Percentiles rank a stretch among this genome's conserved stretches.
These are phyloP conservation scores for Cettia cetti DNA, from an alignment of 2,113 vertebrate genomes.

Conservation along the genomic window DNA sequence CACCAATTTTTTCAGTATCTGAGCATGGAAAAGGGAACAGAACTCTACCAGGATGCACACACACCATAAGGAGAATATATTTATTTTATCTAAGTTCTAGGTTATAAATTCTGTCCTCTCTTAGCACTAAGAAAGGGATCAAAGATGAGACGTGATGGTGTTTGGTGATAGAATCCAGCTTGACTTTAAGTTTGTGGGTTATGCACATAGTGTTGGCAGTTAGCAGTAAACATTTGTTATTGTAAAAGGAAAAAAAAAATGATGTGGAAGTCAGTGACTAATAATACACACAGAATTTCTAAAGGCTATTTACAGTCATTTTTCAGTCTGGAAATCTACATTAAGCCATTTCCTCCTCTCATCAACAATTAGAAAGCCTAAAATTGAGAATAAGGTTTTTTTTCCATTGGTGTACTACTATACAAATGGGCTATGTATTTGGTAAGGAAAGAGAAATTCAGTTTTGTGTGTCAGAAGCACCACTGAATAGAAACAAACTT, in stretches of 20 bases:
- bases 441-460: neutral
- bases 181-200: neutral
- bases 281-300: neutral
- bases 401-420: neutral
- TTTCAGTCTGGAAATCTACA: constrained; percentile 8
- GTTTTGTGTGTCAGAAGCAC: neutral
- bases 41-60: neutral
- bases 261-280: neutral
- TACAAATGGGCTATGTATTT: neutral
- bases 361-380: neutral
- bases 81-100: neutral
- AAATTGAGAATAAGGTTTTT: neutral
- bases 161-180: neutral
- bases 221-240: neutral
- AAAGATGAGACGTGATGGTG: neutral
- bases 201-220: neutral
- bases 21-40: neutral
- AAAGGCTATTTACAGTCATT: neutral
- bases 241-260: neutral
- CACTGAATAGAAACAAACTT: neutral
- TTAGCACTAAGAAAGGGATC: neutral
- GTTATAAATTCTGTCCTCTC: neutral
- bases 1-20: neutral
- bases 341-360: neutral
- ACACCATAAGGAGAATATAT: neutral